Evolutionary conservation across 2,797 vertebrate species (phyloP).

Genomic region (Telmatherina bonti): DNA sequence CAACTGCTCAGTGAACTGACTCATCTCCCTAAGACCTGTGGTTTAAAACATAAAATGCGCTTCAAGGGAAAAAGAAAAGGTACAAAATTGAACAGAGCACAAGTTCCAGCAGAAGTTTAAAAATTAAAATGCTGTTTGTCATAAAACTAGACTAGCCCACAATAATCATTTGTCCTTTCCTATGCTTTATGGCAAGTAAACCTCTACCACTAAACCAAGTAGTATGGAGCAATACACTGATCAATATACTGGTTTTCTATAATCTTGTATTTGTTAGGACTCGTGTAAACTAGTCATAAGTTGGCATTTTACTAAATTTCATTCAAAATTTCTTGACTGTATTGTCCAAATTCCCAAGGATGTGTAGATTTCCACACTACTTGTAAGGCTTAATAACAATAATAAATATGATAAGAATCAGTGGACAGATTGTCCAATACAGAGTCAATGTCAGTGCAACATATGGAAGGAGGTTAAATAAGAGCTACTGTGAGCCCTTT

Average conservation of each 20-base stretch:
- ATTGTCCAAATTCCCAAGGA: slow-evolving; percentile 70
- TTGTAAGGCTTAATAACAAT: slow-evolving; percentile 73
- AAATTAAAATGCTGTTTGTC: slow-evolving; percentile 66
- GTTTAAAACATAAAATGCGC: slow-evolving; percentile 58
- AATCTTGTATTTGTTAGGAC: slow-evolving; percentile 64
- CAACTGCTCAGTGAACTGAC: slow-evolving; percentile 82
- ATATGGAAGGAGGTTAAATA: slow-evolving; percentile 77
- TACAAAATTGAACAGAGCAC: slow-evolving; percentile 68
- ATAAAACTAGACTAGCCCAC: slow-evolving; percentile 66
- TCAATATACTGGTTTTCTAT: slow-evolving; percentile 71
- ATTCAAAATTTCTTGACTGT: slow-evolving; percentile 66
- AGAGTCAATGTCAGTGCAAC: slow-evolving; percentile 83
- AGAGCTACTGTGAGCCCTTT: slow-evolving; percentile 79
- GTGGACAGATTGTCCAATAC: slow-evolving; percentile 80
- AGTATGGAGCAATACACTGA: slow-evolving; percentile 48
- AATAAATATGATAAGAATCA: slow-evolving; percentile 80
- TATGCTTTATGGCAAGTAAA: slow-evolving; percentile 57
- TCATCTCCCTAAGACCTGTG: slow-evolving; percentile 76
- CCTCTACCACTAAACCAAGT: slow-evolving; percentile 53
- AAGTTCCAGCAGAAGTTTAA: slow-evolving; percentile 65
- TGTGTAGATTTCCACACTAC: slow-evolving; percentile 68
- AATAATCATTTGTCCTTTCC: slow-evolving; percentile 56
- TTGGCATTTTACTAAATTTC: slow-evolving; percentile 68
- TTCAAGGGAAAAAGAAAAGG: slow-evolving; percentile 49
- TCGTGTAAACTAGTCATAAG: slow-evolving; percentile 60